Evolutionary conservation across 1,140 invertebrate genomes (phyloP).

Genomic region (Coelopa frigida): DNA sequence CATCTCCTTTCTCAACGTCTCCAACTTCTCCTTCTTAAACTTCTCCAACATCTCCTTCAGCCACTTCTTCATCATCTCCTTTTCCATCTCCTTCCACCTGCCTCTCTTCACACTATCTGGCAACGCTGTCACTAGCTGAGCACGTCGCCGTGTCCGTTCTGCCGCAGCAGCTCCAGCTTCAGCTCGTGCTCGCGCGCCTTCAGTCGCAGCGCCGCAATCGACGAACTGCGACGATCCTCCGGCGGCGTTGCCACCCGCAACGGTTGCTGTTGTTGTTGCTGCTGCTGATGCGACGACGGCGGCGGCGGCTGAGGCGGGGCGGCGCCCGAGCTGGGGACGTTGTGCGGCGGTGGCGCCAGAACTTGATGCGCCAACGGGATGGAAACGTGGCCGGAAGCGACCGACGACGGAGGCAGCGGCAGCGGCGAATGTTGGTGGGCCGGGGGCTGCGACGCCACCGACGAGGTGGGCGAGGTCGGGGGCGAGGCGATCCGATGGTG

Average conservation of each 20-base stretch:
- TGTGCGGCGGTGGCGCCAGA: slow-evolving; percentile 8
- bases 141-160: slow-evolving; percentile 67
- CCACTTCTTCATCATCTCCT: no score
- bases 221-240: slow-evolving; percentile 77
- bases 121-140: slow-evolving; percentile 52
- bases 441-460: slow-evolving; percentile 12
- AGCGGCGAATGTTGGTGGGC: slow-evolving; percentile 18
- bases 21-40: no score
- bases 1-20: no score
- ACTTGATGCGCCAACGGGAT: slow-evolving; percentile 30
- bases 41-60: no score
- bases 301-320: slow-evolving; percentile 18
- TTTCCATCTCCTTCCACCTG: no score
- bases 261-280: slow-evolving; percentile 21
- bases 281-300: slow-evolving; percentile 23
- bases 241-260: slow-evolving; percentile 47
- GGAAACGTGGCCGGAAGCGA: slow-evolving; percentile 11
- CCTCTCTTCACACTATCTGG: no score
- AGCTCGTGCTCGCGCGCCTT: slow-evolving; percentile 90
- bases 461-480: slow-evolving; percentile 13
- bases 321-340: slow-evolving; percentile 19
- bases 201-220: slow-evolving; percentile 80
- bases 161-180: slow-evolving; percentile 72
- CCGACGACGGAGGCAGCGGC: not conserved
- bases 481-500: not conserved